phyloP scores from a whole-genome alignment of 2,888 invertebrate species.

The Unio delphinus region DNA sequence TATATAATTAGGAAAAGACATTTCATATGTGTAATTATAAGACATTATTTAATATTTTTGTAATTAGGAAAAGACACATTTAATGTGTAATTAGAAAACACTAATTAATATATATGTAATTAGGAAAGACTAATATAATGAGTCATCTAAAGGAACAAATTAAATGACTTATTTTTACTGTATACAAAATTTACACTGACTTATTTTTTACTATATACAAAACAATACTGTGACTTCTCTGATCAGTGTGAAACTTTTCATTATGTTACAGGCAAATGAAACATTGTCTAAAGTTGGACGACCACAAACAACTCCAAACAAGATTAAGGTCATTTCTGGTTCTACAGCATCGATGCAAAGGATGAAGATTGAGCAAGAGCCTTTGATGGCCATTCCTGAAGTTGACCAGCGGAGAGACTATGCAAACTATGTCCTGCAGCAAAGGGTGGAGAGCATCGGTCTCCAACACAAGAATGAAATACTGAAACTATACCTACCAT shows the following conservation, averaged over 20 bases:
- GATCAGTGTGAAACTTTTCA: not conserved
- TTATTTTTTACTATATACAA: too few relatives aligned
- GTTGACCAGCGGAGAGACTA: conserved; percentile 63
- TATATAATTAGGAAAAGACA: too few relatives aligned
- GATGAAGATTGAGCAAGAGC: conserved; percentile 47
- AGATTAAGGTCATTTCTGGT: conserved; percentile 61
- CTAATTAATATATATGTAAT: too few relatives aligned
- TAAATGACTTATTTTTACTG: too few relatives aligned
- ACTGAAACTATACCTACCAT: conserved; percentile 61
- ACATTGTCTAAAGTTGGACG: conserved; percentile 46
- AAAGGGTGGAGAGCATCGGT: conserved; percentile 54
- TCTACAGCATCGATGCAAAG: conserved; percentile 46
- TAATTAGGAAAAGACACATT: too few relatives aligned
- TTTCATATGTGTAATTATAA: too few relatives aligned
- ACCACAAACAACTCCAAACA: conserved; percentile 41
- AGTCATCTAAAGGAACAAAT: too few relatives aligned
- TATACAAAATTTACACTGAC: too few relatives aligned
- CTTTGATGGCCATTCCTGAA: conserved; percentile 35
- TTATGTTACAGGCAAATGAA: conserved; percentile 54
- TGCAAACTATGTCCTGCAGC: conserved; percentile 59
- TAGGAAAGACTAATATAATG: too few relatives aligned
- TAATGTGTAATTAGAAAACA: too few relatives aligned
- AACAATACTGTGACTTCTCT: too few relatives aligned
- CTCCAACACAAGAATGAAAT: conserved; percentile 50
- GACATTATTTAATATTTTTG: too few relatives aligned